phyloP scores from a whole-genome alignment of 2,888 invertebrate genomes.

The Gerosis bhagava region DNA sequence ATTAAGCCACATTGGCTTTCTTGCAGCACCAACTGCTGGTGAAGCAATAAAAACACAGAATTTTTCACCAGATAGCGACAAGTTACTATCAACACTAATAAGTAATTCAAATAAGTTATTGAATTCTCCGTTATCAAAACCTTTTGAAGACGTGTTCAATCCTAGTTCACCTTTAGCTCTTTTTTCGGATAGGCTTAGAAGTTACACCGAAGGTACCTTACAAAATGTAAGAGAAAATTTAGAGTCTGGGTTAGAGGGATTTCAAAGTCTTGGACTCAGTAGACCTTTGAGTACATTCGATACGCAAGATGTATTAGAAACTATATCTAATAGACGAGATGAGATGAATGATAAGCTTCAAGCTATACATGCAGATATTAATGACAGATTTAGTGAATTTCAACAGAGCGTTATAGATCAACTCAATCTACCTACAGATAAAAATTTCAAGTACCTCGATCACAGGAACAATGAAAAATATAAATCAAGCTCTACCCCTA shows the following conservation, averaged over 20 bases:
- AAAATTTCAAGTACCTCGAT: background rate
- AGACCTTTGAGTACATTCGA: conserved; percentile 37
- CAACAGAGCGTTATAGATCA: conserved; percentile 43
- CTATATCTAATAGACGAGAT: conserved; percentile 46
- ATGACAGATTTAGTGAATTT: conserved; percentile 54
- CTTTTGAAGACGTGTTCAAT: conserved; percentile 13
- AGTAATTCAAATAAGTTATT: conserved; percentile 39
- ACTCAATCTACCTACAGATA: background rate
- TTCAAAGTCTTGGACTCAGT: conserved; percentile 30
- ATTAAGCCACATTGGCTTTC: background rate
- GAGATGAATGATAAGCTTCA: conserved; percentile 60
- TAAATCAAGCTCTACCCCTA: background rate
- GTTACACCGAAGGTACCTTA: conserved; percentile 48
- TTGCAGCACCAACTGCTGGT: background rate
- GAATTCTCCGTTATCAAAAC: conserved; percentile 34
- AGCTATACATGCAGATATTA: conserved; percentile 57
- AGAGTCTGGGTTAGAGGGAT: conserved; percentile 42
- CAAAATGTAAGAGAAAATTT: conserved; percentile 49
- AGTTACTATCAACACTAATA: conserved; percentile 35
- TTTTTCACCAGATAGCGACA: conserved; percentile 38
- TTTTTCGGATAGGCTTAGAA: conserved; percentile 43
- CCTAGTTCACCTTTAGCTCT: conserved; percentile 28
- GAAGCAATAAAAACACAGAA: too few species aligned
- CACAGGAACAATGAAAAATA: background rate
- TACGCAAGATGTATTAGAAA: conserved; percentile 48